Conservation (phyloP, 2,797 vertebrate species). For the Argya squamiceps region DNA sequence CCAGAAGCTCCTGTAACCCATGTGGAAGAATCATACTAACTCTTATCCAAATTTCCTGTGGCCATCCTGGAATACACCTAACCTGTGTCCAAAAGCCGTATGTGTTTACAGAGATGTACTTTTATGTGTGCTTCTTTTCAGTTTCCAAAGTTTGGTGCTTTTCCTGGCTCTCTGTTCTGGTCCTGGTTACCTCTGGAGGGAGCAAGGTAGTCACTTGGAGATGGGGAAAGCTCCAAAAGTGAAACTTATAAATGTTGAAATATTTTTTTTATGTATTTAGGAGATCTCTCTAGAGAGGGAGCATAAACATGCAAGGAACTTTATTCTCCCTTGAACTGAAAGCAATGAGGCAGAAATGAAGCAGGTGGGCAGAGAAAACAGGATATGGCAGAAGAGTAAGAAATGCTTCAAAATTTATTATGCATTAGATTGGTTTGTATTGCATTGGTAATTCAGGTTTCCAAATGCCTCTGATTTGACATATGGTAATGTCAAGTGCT, state of each 20-base stretch:
- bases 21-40: fast-evolving
- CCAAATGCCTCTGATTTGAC: not conserved
- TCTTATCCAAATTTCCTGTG: not conserved
- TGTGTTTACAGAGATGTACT: not conserved
- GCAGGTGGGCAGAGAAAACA: not conserved
- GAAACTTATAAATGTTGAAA: not conserved
- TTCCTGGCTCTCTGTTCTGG: not conserved
- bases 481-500: not conserved
- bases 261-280: not conserved
- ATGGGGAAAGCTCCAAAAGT: not conserved
- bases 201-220: not conserved
- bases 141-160: not conserved
- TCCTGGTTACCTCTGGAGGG: not conserved
- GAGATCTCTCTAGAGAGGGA: not conserved
- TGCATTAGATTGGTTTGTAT: not conserved
- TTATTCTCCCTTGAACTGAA: not conserved
- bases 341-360: not conserved
- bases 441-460: not conserved
- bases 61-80: not conserved
- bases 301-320: not conserved
- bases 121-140: not conserved
- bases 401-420: not conserved
- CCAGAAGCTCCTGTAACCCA: not conserved
- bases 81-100: fast-evolving
- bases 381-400: not conserved